phyloP scores from a whole-genome alignment of 37 sponge, comb jelly and placozoan genomes.

The Crambe crambe region DNA sequence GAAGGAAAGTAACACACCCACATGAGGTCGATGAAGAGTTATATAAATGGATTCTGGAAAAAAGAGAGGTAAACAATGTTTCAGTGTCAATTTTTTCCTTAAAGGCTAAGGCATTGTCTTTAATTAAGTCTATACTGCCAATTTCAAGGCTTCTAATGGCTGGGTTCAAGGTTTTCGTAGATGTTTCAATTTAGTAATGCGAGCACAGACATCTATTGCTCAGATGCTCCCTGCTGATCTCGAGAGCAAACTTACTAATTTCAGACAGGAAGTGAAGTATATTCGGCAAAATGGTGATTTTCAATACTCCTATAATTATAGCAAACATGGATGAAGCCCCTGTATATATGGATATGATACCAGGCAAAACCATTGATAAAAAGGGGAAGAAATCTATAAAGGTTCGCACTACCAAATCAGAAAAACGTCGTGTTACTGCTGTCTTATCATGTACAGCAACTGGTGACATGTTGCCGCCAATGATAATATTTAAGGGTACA shows the following conservation, averaged over 20 bases:
- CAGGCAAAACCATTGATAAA: not conserved
- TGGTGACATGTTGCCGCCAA: not conserved
- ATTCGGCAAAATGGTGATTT: not conserved
- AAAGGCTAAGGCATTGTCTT: not conserved
- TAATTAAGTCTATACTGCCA: not conserved
- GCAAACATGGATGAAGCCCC: no score
- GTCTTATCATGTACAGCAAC: not conserved
- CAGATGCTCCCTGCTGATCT: no score
- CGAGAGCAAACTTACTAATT: not conserved
- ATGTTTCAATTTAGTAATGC: not conserved
- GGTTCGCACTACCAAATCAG: not conserved
- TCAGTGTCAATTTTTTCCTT: not conserved
- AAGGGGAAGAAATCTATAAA: not conserved
- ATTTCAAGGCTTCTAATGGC: no score
- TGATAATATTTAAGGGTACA: not conserved
- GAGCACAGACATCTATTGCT: not conserved
- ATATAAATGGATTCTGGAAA: slow-evolving; percentile 18
- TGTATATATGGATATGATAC: not conserved
- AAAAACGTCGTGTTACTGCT: no score
- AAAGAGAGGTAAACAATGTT: not conserved
- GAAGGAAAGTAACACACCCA: slow-evolving; percentile 5
- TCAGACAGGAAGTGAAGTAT: not conserved
- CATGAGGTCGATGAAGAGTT: slow-evolving; percentile 15
- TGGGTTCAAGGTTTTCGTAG: no score
- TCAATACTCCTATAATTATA: no score